These are phyloP conservation scores for Euproctis similis DNA, from an alignment of 2,888 invertebrate genomes.

Conservation along the genomic window DNA sequence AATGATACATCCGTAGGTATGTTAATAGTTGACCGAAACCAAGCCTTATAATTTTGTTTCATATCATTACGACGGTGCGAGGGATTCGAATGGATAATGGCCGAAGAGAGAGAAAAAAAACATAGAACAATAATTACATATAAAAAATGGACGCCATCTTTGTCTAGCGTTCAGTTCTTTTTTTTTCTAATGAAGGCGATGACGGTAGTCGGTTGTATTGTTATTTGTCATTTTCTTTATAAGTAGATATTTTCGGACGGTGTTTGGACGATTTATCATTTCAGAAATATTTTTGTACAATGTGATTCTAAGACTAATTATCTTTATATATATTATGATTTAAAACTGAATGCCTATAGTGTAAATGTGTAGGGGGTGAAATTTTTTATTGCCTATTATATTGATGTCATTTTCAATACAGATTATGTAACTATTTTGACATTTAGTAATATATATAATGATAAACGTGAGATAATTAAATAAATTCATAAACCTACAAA, in stretches of 20 bases:
- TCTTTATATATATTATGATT: too few species aligned
- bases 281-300: too few species aligned
- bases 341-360: too few species aligned
- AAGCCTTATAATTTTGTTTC: constrained; percentile 64
- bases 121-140: constrained; percentile 50
- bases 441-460: too few species aligned
- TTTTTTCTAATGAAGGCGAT: constrained; percentile 20
- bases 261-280: constrained; percentile 5
- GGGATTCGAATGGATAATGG: constrained; percentile 57
- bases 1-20: constrained; percentile 62
- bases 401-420: too few species aligned
- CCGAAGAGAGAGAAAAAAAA: constrained; percentile 43
- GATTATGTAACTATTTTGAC: too few species aligned
- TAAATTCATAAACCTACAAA: too few species aligned
- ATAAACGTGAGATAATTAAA: too few species aligned
- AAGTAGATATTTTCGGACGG: constrained; percentile 9
- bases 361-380: too few species aligned
- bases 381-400: too few species aligned
- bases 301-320: too few species aligned
- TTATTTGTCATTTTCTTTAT: constrained; percentile 19
- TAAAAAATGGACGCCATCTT: constrained; percentile 43
- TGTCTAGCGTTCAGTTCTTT: constrained; percentile 39
- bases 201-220: constrained; percentile 25
- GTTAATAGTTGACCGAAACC: constrained; percentile 58
- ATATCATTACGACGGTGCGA: constrained; percentile 59